Percentiles rank a stretch among this genome's conserved stretches.
Evolutionary conservation across 1,140 invertebrate genomes (phyloP).

Genomic region (Mercenaria mercenaria): DNA sequence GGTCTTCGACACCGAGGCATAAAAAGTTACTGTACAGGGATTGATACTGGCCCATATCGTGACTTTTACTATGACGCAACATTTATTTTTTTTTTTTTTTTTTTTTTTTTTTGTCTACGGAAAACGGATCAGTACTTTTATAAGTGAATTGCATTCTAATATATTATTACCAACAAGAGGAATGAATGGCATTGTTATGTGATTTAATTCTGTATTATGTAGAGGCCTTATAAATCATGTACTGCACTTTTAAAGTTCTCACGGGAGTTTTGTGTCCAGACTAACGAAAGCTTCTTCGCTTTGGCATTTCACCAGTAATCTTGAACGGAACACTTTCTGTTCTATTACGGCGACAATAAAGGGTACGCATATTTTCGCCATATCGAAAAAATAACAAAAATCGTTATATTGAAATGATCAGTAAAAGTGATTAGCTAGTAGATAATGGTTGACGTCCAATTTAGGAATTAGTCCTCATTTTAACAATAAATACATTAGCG

Average conservation of each 20-base stretch:
- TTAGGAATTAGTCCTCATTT: constrained; percentile 57
- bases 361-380: constrained; percentile 47
- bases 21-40: too few species aligned
- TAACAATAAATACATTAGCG: constrained; percentile 67
- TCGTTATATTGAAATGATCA: constrained; percentile 38
- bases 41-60: too few species aligned
- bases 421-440: constrained; percentile 49
- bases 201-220: too few species aligned
- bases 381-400: constrained; percentile 61
- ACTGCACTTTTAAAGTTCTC: not conserved
- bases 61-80: too few species aligned
- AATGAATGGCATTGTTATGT: too few species aligned
- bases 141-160: too few species aligned
- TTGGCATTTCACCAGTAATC: not conserved
- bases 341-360: not conserved
- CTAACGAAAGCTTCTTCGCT: not conserved
- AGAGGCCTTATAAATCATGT: too few species aligned
- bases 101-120: too few species aligned
- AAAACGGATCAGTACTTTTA: too few species aligned
- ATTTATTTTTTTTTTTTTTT: too few species aligned
- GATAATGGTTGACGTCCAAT: constrained; percentile 57
- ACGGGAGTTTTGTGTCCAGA: not conserved
- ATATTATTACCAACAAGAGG: too few species aligned
- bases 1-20: too few species aligned
- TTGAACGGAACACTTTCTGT: not conserved